A percentile compares a stretch with the other conserved stretches of the same genome.
Conservation (phyloP, 2,113 vertebrate species). For the Stigmatopora argus region DNA sequence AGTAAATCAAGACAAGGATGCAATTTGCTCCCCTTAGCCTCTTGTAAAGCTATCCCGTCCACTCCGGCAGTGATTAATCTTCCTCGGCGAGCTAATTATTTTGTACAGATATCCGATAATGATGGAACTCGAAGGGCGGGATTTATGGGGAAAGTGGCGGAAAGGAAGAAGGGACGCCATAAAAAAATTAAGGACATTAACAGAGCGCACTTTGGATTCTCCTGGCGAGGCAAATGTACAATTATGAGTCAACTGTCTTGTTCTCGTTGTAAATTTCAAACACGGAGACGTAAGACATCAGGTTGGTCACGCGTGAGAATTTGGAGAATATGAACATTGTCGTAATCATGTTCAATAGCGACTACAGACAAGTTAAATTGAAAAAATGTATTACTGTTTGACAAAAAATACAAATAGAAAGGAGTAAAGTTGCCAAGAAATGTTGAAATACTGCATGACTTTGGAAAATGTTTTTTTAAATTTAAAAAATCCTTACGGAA, state of each 20-base stretch:
- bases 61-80: conserved; percentile 72
- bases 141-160: conserved; percentile 72
- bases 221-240: conserved; percentile 3
- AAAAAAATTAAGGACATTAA: conserved; percentile 39
- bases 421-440: not conserved
- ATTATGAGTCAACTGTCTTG: not conserved
- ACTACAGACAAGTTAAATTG: not conserved
- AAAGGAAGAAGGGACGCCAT: conserved; percentile 40
- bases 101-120: conserved; percentile 79
- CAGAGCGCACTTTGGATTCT: conserved; percentile 7
- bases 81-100: conserved; percentile 76
- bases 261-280: not conserved
- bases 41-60: conserved; percentile 77
- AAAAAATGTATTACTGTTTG: not conserved
- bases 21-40: conserved; percentile 74
- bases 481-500: too few species aligned
- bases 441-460: too few species aligned
- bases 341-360: not conserved
- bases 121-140: conserved; percentile 66
- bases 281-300: not conserved
- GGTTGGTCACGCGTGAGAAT: too few species aligned
- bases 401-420: too few species aligned
- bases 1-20: conserved; percentile 70
- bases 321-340: not conserved
- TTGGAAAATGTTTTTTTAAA: too few species aligned